A percentile compares a stretch with the other conserved stretches of the same genome.
These are phyloP conservation scores for Drosophila sproati DNA, from an alignment of 1,140 invertebrate genomes.

Conservation along the genomic window DNA sequence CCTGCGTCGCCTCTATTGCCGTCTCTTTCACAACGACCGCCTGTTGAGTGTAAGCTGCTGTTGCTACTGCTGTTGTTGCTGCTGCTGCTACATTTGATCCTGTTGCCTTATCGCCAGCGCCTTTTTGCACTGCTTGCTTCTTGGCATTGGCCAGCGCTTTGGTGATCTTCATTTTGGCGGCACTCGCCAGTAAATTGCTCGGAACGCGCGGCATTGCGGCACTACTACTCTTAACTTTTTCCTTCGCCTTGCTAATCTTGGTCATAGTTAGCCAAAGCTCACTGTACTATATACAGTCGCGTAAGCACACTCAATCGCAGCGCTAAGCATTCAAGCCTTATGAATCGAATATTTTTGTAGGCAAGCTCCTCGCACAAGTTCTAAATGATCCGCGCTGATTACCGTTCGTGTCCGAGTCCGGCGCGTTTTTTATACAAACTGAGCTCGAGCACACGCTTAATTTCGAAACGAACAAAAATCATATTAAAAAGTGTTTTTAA, in stretches of 20 bases:
- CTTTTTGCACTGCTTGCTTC: slow-evolving; percentile 39
- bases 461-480: slow-evolving; percentile 74
- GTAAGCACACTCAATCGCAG: slow-evolving; percentile 2
- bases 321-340: slow-evolving; percentile 8
- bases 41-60: slow-evolving; percentile 27
- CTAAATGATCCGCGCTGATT: slow-evolving; percentile 48
- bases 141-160: slow-evolving; percentile 70
- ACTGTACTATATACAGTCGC: slow-evolving; percentile 1
- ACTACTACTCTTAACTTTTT: slow-evolving; percentile 54
- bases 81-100: slow-evolving; percentile 38
- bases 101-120: slow-evolving; percentile 39
- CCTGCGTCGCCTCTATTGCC: slow-evolving; percentile 46
- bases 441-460: slow-evolving; percentile 58
- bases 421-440: slow-evolving; percentile 77
- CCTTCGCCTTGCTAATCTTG: slow-evolving; percentile 68
- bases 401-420: slow-evolving; percentile 73
- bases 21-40: slow-evolving; percentile 56
- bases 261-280: slow-evolving; percentile 48
- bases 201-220: slow-evolving; percentile 17
- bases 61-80: slow-evolving; percentile 1
- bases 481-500: slow-evolving; percentile 71
- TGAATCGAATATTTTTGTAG: not conserved
- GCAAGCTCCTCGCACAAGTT: slow-evolving; percentile 20
- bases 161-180: slow-evolving; percentile 76
- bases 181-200: slow-evolving; percentile 62